Base-by-base conservation (phyloP, 2,113 vertebrate genomes). In the Tapirus terrestris region DNA sequence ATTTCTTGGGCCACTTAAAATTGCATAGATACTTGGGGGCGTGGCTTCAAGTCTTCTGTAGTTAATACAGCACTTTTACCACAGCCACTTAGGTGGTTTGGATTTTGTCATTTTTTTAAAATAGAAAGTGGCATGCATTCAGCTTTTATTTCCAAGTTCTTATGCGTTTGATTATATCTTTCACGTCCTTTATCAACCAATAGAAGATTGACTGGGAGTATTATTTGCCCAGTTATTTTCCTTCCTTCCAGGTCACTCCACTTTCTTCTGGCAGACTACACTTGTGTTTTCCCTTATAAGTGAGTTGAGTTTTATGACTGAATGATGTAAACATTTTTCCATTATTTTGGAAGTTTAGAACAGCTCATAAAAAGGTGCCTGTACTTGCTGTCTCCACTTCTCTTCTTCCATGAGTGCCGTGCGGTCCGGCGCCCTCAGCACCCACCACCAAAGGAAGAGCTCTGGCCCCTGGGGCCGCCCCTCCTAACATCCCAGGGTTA, bases 401-500 rank as follows among this genome's bases (percentile, higher is more conserved):
- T 23, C 48, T 67, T 23, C 12, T 45, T 25, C 9, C 5, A 1
- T 8, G 20, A 31, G 29, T 53, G 39, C 4, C 3, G 6, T 56
- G 25, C 25, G 21, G 4, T 29, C 39, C 53, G 43, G 21, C 6
- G 5, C 33, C 12, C 0, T 18, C 51, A 4, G 1, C 14, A 6
- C 2, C 6, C 11, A 1, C 13, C 8, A 80, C 36, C 1, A 9
- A 21, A 21, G 29, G 13, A 43, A 5, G 0, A 33, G 4, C 12
- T 68, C 27, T 7, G 16, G 4, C 43, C n/a, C 8, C 29, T 16
- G 11, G 36, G 5, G 1, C 33, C 48, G 11, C 10, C 17, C 4
- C 27, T 68, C 33, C 3, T 48, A 51, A 53, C 0, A 4, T 13
- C 31, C 18, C n/a, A 33, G 29, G 14, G 18, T 1, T 20, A 33